Base-by-base conservation (phyloP, 2,113 vertebrate species). In the Lethenteron reissneri region DNA sequence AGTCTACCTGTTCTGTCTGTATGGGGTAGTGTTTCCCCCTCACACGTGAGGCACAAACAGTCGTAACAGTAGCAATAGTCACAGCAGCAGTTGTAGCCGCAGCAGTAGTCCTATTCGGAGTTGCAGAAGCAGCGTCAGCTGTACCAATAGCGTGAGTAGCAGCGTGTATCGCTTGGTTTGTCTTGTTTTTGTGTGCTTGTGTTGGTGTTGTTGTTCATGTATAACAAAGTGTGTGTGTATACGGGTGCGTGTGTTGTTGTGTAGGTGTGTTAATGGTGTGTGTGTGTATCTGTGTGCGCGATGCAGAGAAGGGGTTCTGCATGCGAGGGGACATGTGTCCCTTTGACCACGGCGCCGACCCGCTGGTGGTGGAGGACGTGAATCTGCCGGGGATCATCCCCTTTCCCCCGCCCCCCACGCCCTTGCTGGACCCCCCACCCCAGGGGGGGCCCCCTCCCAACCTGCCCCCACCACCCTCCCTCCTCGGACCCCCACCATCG, bases 251-350 rank as follows among this genome's bases (percentile, higher is more conserved):
- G 60, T 64, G 21, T 19, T 15, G 3, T 14, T 64, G 60, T 64
- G 60, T 64, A 4, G 14, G 60, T 64, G 4, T 64, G 60, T 64
- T 14, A 15, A 19, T 64, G n/a, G 60, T 64, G 60, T 64, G 60
- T 64, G 60, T 64, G 60, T 64, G 60, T 64, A 19, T 64, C 14
- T 64, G 7, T 64, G 60, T 64, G 21, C 1, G 21, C 60, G 60
- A 80, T 77, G 76, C 80, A 99, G 94, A 99, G 78, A 96, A 99
- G 74, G 92, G 92, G 70, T 95, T 96, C 81, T 96, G 94, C 78
- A 94, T 95, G 90, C 86, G 89, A 76, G 94, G 90, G 64, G 92
- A 95, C 77, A 88, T 92, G 89, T 97, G 90, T 79, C 90, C 88
- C 71, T 99, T 95, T 73, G 92, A 97, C 81, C 92, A 95, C 41